Conservation (phyloP, 2,888 invertebrate species). For the Agrypnus murinus region DNA sequence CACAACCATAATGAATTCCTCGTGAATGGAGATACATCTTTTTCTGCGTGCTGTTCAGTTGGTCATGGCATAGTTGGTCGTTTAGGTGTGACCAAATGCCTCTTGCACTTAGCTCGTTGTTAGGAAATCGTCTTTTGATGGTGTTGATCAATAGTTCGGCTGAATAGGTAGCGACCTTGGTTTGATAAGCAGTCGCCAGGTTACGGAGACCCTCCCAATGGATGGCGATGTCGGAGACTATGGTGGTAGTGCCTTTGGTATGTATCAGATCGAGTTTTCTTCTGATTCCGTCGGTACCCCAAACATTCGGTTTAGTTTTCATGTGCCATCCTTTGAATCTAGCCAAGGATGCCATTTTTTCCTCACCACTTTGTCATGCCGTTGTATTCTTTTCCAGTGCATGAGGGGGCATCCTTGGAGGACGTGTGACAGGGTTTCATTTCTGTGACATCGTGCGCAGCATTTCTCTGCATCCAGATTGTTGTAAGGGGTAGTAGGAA, state of each 20-base stretch:
- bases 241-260: not conserved
- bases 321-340: not conserved
- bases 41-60: too few species aligned
- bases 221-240: not conserved
- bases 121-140: too few species aligned
- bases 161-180: too few species aligned
- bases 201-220: too few species aligned
- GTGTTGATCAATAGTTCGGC: too few species aligned
- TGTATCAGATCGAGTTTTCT: slow-evolving; percentile 4
- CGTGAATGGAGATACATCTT: too few species aligned
- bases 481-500: slow-evolving; percentile 55
- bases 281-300: not conserved
- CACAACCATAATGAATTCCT: too few species aligned
- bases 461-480: slow-evolving; percentile 51
- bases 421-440: slow-evolving; percentile 57
- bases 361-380: slow-evolving; percentile 54
- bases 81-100: too few species aligned
- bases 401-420: slow-evolving; percentile 55
- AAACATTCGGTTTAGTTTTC: not conserved
- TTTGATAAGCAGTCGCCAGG: too few species aligned
- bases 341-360: not conserved
- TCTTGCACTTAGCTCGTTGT: too few species aligned
- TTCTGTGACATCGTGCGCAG: slow-evolving; percentile 52
- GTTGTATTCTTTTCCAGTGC: slow-evolving; percentile 49
- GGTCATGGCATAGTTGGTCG: too few species aligned